These are phyloP conservation scores for Phainopepla nitens DNA, from an alignment of 2,113 vertebrate genomes.

Conservation along the genomic window DNA sequence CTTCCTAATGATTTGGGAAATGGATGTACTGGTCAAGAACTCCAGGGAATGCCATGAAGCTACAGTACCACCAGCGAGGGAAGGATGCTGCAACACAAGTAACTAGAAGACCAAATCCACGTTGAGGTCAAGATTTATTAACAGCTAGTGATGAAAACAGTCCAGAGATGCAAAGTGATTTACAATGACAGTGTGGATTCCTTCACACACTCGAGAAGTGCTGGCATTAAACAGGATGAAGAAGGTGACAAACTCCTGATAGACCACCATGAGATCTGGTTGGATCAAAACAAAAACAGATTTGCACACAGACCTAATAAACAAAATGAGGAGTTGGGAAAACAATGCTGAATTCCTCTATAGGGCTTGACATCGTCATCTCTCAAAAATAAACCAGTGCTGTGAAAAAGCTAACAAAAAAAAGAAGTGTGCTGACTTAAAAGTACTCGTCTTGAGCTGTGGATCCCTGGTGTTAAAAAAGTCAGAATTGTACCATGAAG, in stretches of 20 bases:
- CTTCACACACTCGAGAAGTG: neutral
- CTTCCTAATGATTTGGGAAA: neutral
- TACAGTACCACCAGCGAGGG: rapidly evolving
- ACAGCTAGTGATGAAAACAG: neutral
- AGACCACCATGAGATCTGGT: neutral
- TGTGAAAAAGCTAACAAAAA: neutral
- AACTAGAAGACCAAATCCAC: neutral
- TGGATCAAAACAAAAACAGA: neutral
- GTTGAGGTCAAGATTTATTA: neutral
- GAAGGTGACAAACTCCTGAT: neutral
- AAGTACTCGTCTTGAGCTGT: neutral
- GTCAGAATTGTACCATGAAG: rapidly evolving
- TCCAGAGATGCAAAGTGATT: neutral
- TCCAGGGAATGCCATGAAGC: neutral
- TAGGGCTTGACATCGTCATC: neutral
- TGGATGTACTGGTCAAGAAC: neutral
- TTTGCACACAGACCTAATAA: neutral
- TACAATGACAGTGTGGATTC: neutral
- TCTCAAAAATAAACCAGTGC: neutral
- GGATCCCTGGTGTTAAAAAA: neutral
- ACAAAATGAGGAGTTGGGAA: rapidly evolving
- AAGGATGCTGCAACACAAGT: neutral
- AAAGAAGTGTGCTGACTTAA: neutral
- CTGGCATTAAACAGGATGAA: neutral
- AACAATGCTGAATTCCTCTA: neutral